These are phyloP conservation scores for Spilarctia lutea DNA, from an alignment of 2,888 invertebrate species.

Conservation along the genomic window DNA sequence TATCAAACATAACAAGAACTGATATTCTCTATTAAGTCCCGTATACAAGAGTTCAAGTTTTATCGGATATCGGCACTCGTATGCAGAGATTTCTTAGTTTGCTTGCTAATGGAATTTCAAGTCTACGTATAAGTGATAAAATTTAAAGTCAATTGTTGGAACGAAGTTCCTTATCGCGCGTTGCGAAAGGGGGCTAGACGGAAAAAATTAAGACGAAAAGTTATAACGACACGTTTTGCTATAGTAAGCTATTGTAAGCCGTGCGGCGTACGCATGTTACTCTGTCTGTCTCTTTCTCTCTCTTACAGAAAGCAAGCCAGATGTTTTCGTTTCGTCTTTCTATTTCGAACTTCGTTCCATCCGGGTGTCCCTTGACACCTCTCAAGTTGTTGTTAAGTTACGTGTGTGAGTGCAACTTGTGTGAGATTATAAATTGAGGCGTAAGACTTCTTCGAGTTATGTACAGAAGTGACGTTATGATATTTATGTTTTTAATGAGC, in stretches of 20 bases:
- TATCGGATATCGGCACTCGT: conserved; percentile 18
- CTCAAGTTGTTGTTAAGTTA: too few relatives aligned
- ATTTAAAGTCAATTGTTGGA: background rate
- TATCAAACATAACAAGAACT: conserved; percentile 29
- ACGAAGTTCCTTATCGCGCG: too few relatives aligned
- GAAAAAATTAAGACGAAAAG: too few relatives aligned
- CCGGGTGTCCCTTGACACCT: too few relatives aligned
- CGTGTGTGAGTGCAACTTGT: conserved; percentile 48
- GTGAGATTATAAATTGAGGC: conserved; percentile 50
- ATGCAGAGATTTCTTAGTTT: conserved; percentile 18
- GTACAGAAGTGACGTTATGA: background rate
- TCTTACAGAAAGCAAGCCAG: too few relatives aligned
- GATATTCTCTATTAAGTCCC: conserved; percentile 10
- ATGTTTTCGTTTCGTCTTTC: too few relatives aligned
- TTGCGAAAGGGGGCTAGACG: too few relatives aligned
- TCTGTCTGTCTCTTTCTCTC: too few relatives aligned
- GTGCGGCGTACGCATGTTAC: too few relatives aligned
- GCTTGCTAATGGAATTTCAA: conserved; percentile 25
- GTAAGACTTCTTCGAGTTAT: conserved; percentile 28
- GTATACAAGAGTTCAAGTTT: conserved; percentile 9
- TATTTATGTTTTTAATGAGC: background rate
- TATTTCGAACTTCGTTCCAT: too few relatives aligned
- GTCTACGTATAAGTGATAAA: conserved; percentile 24
- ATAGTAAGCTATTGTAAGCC: too few relatives aligned
- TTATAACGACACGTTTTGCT: too few relatives aligned